A percentile compares a stretch with the other conserved stretches of the same genome.
Conservation (phyloP, 2,113 vertebrate genomes). For the Macquaria ambigua region DNA sequence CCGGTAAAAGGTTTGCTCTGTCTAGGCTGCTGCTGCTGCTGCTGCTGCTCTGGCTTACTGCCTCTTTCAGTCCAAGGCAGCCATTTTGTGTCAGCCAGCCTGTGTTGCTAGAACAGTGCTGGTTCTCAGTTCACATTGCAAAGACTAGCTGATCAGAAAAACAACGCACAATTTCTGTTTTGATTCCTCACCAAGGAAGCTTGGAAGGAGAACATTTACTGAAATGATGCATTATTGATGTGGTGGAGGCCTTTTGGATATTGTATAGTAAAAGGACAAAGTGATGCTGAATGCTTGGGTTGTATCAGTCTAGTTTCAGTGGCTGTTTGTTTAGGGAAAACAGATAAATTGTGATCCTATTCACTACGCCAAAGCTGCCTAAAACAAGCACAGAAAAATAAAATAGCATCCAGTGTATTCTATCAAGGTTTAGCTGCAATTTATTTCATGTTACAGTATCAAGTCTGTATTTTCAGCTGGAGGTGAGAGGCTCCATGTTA, state of each 20-base stretch:
- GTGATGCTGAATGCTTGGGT: neutral
- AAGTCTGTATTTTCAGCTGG: neutral
- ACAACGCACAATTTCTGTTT: neutral
- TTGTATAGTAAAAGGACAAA: neutral
- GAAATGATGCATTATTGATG: conserved; percentile 42
- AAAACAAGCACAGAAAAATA: neutral
- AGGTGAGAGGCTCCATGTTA: neutral
- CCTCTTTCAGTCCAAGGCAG: conserved; percentile 66
- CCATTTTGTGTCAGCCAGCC: conserved; percentile 76
- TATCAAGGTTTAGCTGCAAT: neutral
- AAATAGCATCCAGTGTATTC: neutral
- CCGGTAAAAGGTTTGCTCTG: conserved; percentile 44
- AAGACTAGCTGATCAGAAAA: conserved; percentile 29
- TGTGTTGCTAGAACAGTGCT: conserved; percentile 42
- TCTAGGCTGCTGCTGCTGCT: conserved; percentile 35
- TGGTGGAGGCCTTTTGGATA: neutral
- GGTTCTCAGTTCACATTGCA: conserved; percentile 20
- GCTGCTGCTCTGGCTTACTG: conserved; percentile 61
- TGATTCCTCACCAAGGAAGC: neutral
- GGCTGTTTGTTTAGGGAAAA: conserved; percentile 1
- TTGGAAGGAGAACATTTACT: neutral
- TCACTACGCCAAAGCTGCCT: neutral
- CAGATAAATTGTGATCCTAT: neutral
- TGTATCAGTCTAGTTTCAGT: conserved; percentile 8
- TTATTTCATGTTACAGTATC: neutral